Evolutionary conservation across 2,888 invertebrate genomes (phyloP), one percentile per base, ranked within the genome.

Genomic region (Latheticus oryzae): DNA sequence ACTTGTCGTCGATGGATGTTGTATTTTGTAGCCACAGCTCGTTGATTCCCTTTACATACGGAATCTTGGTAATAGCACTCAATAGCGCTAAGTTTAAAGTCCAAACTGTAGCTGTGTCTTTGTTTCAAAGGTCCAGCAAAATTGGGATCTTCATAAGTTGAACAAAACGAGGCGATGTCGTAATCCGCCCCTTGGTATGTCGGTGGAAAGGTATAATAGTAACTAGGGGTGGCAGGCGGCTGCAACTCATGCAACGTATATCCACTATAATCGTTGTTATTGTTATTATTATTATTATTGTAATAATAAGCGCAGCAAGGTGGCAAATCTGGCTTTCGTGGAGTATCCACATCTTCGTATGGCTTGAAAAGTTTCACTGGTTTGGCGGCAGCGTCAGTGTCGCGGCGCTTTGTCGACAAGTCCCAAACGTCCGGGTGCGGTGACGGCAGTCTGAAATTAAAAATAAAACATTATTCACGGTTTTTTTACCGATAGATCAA

Each of bases 331-430:
- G 62, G 47, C 17, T 48, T 48, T 53, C 32, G 64, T 7, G 75
- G 73, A 47, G 62, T 82, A 52, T 83, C 83, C 30, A 87, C 89
- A 61, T 88, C 81, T 42, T 90, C 80, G 76, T 90, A 91, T 17
- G 90, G 91, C 73, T 90, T 87, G 78, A 91, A 91, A 26, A 90
- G 79, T 74, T 90, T 90, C 67, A 88, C 86, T 45, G 89, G 88
- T 76, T 85, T 86, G 33, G 79, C 74, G 42, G 65, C 61, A 3
- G 56, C 17, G n/a, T 32, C 30, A n/a, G 30, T 9, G 50, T 24
- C 21, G 52, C 40, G 58, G 52, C 70, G 45, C 58, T 70, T 71
- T 2, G 71, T 74, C 24, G 78, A 78, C 47, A 79, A 62, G 62
- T 79, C 79, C 79, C 79, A 79, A 42, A 75, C 76, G 62, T 76